Percentiles rank a stretch among this genome's conserved stretches.
Conservation (phyloP, 2,113 vertebrate genomes). For the Planiliza haematocheilus region DNA sequence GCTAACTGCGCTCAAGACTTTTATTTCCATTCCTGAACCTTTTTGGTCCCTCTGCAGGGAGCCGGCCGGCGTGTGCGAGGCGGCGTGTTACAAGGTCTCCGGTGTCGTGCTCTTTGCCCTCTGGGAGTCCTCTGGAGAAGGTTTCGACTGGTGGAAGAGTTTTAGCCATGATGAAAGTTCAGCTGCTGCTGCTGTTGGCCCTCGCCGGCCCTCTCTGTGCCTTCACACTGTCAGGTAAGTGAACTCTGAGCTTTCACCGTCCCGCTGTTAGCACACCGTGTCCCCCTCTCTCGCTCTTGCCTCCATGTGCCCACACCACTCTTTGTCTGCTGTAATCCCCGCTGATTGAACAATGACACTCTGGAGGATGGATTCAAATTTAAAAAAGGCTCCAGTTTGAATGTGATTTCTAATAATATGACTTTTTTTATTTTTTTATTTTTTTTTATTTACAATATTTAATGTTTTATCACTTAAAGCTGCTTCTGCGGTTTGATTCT, state of each 20-base stretch:
- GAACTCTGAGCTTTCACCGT: conserved; percentile 38
- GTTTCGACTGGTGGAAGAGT: conserved; percentile 51
- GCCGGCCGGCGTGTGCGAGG: conserved; percentile 35
- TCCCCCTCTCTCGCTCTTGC: conserved; percentile 48
- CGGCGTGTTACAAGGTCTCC: conserved; percentile 29
- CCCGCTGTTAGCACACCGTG: conserved; percentile 63
- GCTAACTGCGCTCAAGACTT: conserved; percentile 25
- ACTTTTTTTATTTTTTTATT: not conserved
- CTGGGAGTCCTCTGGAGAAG: conserved; percentile 32
- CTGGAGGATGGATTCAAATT: not conserved
- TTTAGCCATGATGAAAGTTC: conserved; percentile 69
- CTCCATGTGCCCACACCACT: conserved; percentile 71
- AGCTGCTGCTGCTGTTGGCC: conserved; percentile 78
- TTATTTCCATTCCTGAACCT: conserved; percentile 6
- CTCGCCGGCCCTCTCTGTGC: conserved; percentile 72
- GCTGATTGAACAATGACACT: conserved; percentile 27
- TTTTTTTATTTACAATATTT: not conserved
- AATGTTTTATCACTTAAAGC: not conserved
- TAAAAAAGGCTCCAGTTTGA: not conserved
- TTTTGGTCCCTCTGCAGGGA: conserved; percentile 8
- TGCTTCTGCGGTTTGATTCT: not conserved
- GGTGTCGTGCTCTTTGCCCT: conserved; percentile 58
- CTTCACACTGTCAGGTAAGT: conserved; percentile 80
- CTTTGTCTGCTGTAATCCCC: conserved; percentile 75
- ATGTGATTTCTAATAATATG: not conserved